Base-by-base conservation (phyloP, 2,113 vertebrate genomes). In the Chitala chitala region DNA sequence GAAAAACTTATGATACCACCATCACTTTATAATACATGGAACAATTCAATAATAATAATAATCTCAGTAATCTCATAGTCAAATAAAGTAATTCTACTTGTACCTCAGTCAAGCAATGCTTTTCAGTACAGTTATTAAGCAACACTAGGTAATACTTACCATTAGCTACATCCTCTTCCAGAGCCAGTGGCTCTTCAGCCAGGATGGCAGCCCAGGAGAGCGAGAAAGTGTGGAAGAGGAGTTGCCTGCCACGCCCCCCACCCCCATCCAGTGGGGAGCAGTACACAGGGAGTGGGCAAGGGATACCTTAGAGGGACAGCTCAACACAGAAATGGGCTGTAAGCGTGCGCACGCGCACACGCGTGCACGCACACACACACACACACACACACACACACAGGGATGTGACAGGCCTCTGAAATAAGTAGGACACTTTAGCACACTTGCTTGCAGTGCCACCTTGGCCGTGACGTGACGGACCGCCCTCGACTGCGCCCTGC, bases 121-220 rank as follows among this genome's bases (percentile, higher is more conserved):
- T 20, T 64, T 24, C 31, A 33, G 24, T 72, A 44, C 15, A 76
- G 24, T 36, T 10, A 69, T 48, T 50, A 20, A n/a, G 36, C 26
- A 20, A 38, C 36, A 36, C 1, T 20, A 12, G 48, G 29, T n/a
- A 64, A 20, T 29, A 71, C 77, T 80, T 63, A 82, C 78, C 77
- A 77, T 77, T 38, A 77, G 75, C 66, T 79, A 81, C 77, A 81
- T 81, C 75, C 51, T 75, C 59, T 2, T 77, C 56, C 46, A 36
- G 56, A 51, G 12, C 33, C 48, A 68, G 51, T 15, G 66, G 42
- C 50, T 42, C 48, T 75, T 46, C 6, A 50, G 40, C 22, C 50
- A 22, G 26, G 26, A 15, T 5, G 50, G 36, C 6, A 50, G 40
- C 22, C 50, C 29, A 33, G 26, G 13, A 9, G 50, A 24, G 50